Base-by-base conservation (phyloP, 2,113 vertebrate species). In the Chaenocephalus aceratus region DNA sequence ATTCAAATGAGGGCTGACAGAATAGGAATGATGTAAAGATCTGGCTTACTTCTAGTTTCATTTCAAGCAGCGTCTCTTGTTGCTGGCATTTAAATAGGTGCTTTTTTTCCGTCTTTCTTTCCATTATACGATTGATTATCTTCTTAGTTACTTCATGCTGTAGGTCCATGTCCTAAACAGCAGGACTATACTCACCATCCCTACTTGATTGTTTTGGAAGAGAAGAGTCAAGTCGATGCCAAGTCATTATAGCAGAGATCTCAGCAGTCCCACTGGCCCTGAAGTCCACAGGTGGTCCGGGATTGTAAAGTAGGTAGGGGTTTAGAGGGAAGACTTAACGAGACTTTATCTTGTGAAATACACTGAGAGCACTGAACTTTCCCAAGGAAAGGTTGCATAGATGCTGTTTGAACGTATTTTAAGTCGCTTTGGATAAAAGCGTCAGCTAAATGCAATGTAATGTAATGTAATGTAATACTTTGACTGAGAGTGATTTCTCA, bases 201-300 rank as follows among this genome's bases (percentile, higher is more conserved):
- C 57, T 41, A 45, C 75, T 77, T 78, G 72, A 86, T 84, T 89
- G 53, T 86, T 86, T 90, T 90, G 75, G 85, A 88, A 70, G 80
- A 65, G 23, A 10, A 1, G 3, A 58, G 62, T 53, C 51, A 2
- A 54, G 69, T 62, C n/a, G 1, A 45, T 61, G 81, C 91, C 84
- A 91, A 86, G 81, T 87, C 82, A 86, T 90, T 90, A 82, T 70
- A 82, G 61, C 71, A 69, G 73, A 87, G 34, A 74, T 85, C 78
- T 70, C 67, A 36, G 75, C 68, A 21, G 75, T 23, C 71, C 71
- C 34, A 2, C 57, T 0, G 81, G 34, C 72, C 77, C 73, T 3
- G 6, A 69, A 65, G 74, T 78, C 69, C 76, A 86, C 83, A 85
- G 78, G 86, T 87, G 86, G 75, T 74, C 60, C 58, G 21, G 34